Conservation (phyloP, 2,797 vertebrate genomes). For the Bufotes viridis region DNA sequence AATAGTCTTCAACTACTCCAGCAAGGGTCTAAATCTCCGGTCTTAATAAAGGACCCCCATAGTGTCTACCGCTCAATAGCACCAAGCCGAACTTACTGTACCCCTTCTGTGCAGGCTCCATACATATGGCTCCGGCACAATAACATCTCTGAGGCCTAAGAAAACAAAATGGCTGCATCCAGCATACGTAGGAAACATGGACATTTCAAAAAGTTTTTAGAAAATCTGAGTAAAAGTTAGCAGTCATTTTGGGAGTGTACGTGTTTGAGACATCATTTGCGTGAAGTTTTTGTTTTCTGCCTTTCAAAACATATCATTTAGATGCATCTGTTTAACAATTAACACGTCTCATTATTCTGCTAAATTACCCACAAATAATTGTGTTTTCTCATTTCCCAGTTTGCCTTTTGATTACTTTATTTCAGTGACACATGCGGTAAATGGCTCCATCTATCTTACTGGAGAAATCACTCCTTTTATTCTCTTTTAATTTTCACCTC, state of each 20-base stretch:
- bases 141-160: background rate
- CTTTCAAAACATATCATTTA: conserved; percentile 37
- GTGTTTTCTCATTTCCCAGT: background rate
- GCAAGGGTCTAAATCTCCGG: too few relatives aligned
- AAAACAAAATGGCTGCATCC: background rate
- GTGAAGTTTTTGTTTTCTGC: background rate
- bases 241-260: background rate
- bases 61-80: too few relatives aligned
- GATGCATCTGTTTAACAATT: conserved; percentile 36
- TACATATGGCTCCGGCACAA: background rate
- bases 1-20: too few relatives aligned
- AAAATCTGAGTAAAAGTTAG: background rate
- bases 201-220: background rate
- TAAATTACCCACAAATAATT: conserved; percentile 24
- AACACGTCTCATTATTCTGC: conserved; percentile 35
- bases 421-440: background rate
- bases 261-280: conserved; percentile 2
- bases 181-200: background rate
- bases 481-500: background rate
- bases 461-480: background rate
- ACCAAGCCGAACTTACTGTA: too few relatives aligned
- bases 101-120: too few relatives aligned
- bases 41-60: too few relatives aligned
- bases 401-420: background rate
- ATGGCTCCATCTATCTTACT: background rate